Evolutionary conservation across 2,797 vertebrate species (phyloP), one percentile per base, ranked within the genome.

Genomic region (Ambastaia sidthimunki): DNA sequence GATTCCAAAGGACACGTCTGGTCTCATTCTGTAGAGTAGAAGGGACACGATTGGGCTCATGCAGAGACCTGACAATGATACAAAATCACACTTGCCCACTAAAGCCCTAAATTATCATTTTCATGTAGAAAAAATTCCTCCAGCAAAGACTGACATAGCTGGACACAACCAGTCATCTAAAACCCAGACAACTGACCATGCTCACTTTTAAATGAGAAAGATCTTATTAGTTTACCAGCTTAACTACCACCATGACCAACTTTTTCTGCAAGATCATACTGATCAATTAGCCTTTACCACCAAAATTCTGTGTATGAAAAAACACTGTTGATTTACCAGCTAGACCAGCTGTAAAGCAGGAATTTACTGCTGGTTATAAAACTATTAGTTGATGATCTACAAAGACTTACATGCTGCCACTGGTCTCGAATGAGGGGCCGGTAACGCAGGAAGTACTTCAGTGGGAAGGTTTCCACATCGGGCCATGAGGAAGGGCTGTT

Each of bases 381-480:
- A 50, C 7, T 31, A 18, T 4, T 3, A 28, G 23, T 71, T 1
- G 0, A 25, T 31, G 23, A 18, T 47, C 16, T 16, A n/a, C 18
- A 52, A n/a, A 55, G 59, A 92, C 97, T 98, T 91, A 99, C 97
- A 0, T 98, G 97, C 85, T 99, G 97, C 98, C 98, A 99, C 84
- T 96, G 94, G 87, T 99, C 96, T 84, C 95, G 91, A 91, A 99
- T 99, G 82, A 99, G 95, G 0, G 97, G 98, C 9, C 97, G 94
- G 88, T 99, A 99, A 25, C 98, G 94, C 66, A 99, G 94, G 89
- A 99, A 99, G 91, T 98, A 99, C 85, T 99, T 99, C 74, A 99
- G 94, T 0, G 97, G 97, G 83, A 99, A 99, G 75, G 92, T 95
- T 2, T 99, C 97, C 0, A 96, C 96, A 71, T 99, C 97, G 0